phyloP scores from a whole-genome alignment of 2,888 invertebrate genomes.

The Trichogramma evanescens region DNA sequence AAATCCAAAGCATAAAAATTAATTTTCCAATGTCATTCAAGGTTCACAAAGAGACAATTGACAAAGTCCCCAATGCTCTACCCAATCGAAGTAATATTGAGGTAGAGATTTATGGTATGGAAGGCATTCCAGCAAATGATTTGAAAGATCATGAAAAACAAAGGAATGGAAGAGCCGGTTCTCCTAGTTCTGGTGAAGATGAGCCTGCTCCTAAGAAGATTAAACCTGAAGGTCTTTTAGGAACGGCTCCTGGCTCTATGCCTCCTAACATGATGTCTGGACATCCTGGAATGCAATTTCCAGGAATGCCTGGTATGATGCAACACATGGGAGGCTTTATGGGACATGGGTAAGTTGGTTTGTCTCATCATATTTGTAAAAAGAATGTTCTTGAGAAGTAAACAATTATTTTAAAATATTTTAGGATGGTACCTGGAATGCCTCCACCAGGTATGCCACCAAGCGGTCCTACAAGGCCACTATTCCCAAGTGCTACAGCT shows the following conservation, averaged over 20 bases:
- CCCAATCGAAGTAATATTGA: slow-evolving; percentile 97
- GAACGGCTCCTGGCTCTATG: slow-evolving; percentile 58
- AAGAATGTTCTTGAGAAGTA: too few relatives aligned
- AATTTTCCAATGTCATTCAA: slow-evolving; percentile 35
- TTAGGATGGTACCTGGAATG: slow-evolving; percentile 53
- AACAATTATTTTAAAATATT: slow-evolving; percentile 12
- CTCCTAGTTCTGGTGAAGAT: slow-evolving; percentile 77
- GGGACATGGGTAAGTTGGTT: slow-evolving; percentile 53
- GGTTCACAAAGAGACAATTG: slow-evolving; percentile 99
- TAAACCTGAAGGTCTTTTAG: slow-evolving; percentile 62
- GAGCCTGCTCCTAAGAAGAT: slow-evolving; percentile 73
- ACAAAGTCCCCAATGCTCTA: slow-evolving; percentile 97
- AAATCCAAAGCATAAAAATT: background rate
- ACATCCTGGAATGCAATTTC: slow-evolving; percentile 53
- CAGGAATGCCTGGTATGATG: slow-evolving; percentile 55
- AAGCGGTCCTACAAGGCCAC: slow-evolving; percentile 56
- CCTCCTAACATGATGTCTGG: slow-evolving; percentile 60
- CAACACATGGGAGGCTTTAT: slow-evolving; percentile 56
- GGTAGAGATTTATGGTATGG: slow-evolving; percentile 99
- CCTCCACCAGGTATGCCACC: slow-evolving; percentile 38
- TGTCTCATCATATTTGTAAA: background rate
- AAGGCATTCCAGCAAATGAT: slow-evolving; percentile 96
- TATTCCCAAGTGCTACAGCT: slow-evolving; percentile 74
- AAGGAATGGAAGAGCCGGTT: slow-evolving; percentile 64
- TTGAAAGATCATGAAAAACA: slow-evolving; percentile 89